phyloP scores from a whole-genome alignment of 2,797 vertebrate species.

The Aselliscus stoliczkanus region DNA sequence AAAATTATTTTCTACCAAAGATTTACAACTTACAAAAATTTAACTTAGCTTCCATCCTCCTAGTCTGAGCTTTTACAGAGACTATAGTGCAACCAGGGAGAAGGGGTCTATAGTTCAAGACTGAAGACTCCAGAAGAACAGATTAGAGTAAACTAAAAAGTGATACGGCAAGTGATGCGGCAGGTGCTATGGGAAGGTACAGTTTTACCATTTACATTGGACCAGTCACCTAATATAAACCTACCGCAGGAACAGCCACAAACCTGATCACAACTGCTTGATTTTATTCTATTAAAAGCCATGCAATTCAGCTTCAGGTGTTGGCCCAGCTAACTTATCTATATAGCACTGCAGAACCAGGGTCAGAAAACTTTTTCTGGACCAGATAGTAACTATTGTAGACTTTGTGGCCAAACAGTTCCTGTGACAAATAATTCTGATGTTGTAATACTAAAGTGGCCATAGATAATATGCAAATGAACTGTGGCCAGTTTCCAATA shows the following conservation, averaged over 20 bases:
- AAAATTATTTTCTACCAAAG: neutral
- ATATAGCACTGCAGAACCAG: neutral
- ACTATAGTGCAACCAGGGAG: neutral
- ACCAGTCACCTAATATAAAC: neutral
- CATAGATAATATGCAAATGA: neutral
- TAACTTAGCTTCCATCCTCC: neutral
- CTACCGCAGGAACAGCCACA: neutral
- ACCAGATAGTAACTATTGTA: neutral
- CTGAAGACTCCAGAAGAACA: neutral
- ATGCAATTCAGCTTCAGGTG: neutral
- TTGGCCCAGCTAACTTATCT: neutral
- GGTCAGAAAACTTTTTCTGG: neutral
- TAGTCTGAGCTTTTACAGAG: neutral
- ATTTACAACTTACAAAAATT: neutral
- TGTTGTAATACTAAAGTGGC: neutral
- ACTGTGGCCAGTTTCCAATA: neutral
- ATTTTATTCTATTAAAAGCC: neutral
- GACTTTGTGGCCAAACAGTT: neutral
- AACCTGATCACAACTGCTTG: neutral
- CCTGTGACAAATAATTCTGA: neutral
- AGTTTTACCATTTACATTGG: neutral
- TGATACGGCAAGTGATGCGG: rapidly evolving
- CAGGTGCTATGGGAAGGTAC: rapidly evolving
- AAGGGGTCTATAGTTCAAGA: neutral
- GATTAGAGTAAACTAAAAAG: neutral